These are phyloP conservation scores for Listronotus oregonensis DNA, from an alignment of 1,140 invertebrate genomes.

Conservation along the genomic window DNA sequence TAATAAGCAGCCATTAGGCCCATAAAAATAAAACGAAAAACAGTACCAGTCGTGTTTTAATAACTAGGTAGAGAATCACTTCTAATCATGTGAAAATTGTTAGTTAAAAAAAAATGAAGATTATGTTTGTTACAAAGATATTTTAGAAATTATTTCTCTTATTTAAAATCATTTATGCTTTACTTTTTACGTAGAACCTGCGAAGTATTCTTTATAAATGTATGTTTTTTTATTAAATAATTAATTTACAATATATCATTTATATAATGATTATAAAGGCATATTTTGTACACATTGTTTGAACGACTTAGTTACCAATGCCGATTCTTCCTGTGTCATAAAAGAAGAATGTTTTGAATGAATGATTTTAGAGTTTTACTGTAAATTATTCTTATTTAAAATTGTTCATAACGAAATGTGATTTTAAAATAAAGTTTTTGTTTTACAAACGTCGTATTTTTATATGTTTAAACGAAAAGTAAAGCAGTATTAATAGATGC, in stretches of 20 bases:
- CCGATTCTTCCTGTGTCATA: slow-evolving; percentile 31
- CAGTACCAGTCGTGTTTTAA: neutral
- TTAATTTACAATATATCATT: slow-evolving; percentile 10
- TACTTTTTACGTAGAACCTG: slow-evolving; percentile 9
- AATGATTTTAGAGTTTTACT: slow-evolving; percentile 12
- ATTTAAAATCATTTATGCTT: slow-evolving; percentile 8
- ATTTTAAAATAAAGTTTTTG: slow-evolving; percentile 40
- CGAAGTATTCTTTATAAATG: slow-evolving; percentile 17
- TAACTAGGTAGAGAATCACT: neutral
- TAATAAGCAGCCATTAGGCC: no score
- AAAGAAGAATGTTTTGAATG: slow-evolving; percentile 16
- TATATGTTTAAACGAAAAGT: neutral
- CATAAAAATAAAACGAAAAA: no score
- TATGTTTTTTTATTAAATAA: slow-evolving; percentile 2
- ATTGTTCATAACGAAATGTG: slow-evolving; percentile 35
- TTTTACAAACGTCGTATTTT: slow-evolving; percentile 23
- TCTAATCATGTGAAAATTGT: neutral
- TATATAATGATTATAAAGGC: slow-evolving; percentile 5
- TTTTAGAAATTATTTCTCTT: no score
- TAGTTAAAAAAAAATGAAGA: no score
- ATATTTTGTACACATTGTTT: slow-evolving; percentile 26
- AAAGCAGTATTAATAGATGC: no score
- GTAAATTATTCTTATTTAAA: slow-evolving; percentile 36
- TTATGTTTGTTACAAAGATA: no score
- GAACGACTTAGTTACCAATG: slow-evolving; percentile 30